Evolutionary conservation across 2,113 vertebrate species (phyloP).

Genomic region (Alethe castanea): DNA sequence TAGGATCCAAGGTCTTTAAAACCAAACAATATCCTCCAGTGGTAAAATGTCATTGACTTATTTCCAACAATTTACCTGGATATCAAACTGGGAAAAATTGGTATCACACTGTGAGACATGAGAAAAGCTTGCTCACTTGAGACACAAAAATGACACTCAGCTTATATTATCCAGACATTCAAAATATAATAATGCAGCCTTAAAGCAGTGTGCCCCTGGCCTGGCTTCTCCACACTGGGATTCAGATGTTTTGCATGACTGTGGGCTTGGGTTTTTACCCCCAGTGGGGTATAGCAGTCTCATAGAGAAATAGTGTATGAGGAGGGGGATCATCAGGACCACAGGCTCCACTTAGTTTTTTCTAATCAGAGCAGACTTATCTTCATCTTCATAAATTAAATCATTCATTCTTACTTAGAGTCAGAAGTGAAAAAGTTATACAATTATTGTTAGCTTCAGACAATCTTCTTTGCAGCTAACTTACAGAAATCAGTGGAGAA

Average conservation of each 20-base stretch:
- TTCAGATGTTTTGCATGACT: neutral
- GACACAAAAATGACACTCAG: neutral
- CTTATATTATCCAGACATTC: neutral
- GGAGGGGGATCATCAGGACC: neutral
- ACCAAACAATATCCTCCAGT: neutral
- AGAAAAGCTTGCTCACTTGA: neutral
- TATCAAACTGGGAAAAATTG: neutral
- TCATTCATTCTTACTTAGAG: neutral
- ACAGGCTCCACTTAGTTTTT: neutral
- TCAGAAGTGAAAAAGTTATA: neutral
- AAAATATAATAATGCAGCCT: neutral
- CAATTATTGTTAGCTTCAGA: neutral
- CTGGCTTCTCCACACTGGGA: neutral
- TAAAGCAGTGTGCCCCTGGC: neutral
- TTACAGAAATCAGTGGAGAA: neutral
- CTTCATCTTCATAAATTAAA: neutral
- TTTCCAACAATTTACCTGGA: conserved; percentile 15
- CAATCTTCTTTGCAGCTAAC: neutral
- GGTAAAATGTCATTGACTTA: neutral
- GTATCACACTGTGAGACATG: neutral
- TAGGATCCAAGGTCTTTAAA: neutral
- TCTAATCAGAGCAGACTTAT: neutral
- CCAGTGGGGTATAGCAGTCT: neutral
- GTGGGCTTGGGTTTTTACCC: neutral
- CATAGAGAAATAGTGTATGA: neutral